Base-by-base conservation (phyloP, 1,140 invertebrate species). In the Drosophila athabasca region DNA sequence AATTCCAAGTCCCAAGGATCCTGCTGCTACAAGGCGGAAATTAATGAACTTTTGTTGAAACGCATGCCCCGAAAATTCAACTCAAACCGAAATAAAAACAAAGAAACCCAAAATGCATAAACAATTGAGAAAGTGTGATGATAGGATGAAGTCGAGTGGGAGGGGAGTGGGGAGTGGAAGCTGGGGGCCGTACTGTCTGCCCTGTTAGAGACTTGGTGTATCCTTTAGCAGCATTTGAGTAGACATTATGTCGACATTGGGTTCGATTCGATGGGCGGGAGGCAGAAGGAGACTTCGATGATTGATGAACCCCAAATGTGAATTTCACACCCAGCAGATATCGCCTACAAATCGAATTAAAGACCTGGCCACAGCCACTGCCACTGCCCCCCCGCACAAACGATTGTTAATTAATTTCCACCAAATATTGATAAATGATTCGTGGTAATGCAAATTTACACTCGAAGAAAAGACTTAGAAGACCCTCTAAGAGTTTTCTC, bases 331-430 rank as follows among this genome's bases (percentile, higher is more conserved):
- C 79, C 79, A 76, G 55, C 48, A 53, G 64, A 79, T 79, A 87
- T 79, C 69, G 82, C 75, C 85, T 77, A 87, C 79, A 83, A 88
- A 88, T 88, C 84, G 79, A 88, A 88, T 88, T 88, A 83, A 83
- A 88, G 75, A 79, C 79, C n/a, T n/a, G n/a, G n/a, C n/a, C 79
- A 19, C 17, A 19, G 17, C 72, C 67, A 69, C 41, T 46, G 31
- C 31, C n/a, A n/a, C n/a, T n/a, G n/a, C n/a, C n/a, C n/a, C n/a
- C 31, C 29, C 66, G 6, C 29, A 31, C 50, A 59, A 66, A 62
- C 64, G 72, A 68, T 62, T 50, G 50, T 57, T 76, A 84, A 84
- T 84, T 84, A 84, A 84, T 84, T 84, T 85, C 81, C 61, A 67
- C 49, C 61, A 41, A 84, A 76, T 84, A 70, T 80, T 84, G 80